Base-by-base conservation (phyloP, 2,888 invertebrate species). In the Amaurobius ferox region DNA sequence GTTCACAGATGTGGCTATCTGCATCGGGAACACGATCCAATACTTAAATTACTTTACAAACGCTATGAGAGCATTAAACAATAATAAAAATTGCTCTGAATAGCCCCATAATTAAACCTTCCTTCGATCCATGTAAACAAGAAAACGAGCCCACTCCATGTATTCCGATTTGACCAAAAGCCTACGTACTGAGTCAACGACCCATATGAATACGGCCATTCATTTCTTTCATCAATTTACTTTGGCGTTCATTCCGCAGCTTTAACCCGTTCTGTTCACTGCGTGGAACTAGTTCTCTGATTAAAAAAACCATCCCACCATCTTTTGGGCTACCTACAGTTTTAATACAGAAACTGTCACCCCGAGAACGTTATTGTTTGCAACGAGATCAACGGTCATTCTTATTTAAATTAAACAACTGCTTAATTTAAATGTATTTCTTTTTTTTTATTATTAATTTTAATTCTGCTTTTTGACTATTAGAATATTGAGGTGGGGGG, bases 161-260 rank as follows among this genome's bases (percentile, higher is more conserved):
- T 23, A 23, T 23, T 55, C 5, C 11, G 55, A 23, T 55, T 16
- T 11, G 23, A 23, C 55, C 55, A 55, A 19, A n/a, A 23, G 55
- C 55, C 55, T 55, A 55, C 55, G 2, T 55, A 55, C 13, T 23
- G 55, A 55, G 55, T 55, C 55, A 55, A 55, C 55, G 55, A 55
- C 55, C 55, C 55, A 55, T n/a, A n/a, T 55, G 55, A 55, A 55
- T 55, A 55, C 23, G 55, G 55, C 23, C 23, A 55, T 55, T 55
- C 55, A 55, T 55, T 55, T 23, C 55, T 11, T n/a, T 55, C 23
- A 55, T 55, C 55, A 55, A 55, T 23, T 55, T 55, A 23, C 23
- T 55, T 55, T 3, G 23, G 23, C 55, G 23, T 55, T 55, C 55
- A 55, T 55, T 23, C 19, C 23, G 55, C 55, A 7, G 55, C 55